phyloP scores from a whole-genome alignment of 1,140 invertebrate species.

The Tribolium madens region DNA sequence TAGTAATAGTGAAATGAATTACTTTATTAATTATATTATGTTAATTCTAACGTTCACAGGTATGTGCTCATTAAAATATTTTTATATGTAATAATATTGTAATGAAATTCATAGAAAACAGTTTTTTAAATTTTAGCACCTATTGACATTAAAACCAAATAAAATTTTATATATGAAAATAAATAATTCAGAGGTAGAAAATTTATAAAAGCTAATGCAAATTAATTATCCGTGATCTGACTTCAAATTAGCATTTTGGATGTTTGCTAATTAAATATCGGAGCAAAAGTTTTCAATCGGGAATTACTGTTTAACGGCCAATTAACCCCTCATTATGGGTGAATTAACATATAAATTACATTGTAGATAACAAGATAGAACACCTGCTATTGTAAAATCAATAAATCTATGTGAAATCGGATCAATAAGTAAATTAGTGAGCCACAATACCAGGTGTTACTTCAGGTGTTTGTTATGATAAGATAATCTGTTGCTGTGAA shows the following conservation, averaged over 20 bases:
- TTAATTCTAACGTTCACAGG: not conserved
- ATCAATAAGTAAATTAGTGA: conserved; percentile 1
- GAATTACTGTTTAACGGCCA: conserved; percentile 4
- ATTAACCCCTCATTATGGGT: conserved; percentile 5
- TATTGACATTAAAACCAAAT: not conserved
- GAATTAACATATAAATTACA: conserved; percentile 13
- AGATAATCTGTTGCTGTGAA: not conserved
- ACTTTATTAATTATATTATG: not conserved
- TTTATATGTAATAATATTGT: not conserved
- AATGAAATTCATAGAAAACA: not conserved
- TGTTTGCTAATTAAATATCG: conserved; percentile 2
- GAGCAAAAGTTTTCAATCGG: not conserved
- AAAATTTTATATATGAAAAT: not conserved
- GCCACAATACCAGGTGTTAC: not conserved
- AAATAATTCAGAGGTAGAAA: not conserved
- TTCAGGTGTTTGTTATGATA: conserved; percentile 12
- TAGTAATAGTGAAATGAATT: not conserved
- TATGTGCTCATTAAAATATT: not conserved
- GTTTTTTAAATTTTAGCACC: not conserved
- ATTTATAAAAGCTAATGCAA: not conserved
- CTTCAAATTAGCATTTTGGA: conserved; percentile 1
- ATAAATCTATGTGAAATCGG: not conserved
- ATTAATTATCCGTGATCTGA: not conserved
- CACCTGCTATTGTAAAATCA: conserved; percentile 18
- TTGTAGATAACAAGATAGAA: conserved; percentile 1